These are phyloP conservation scores for Pseudopodoces humilis DNA, from an alignment of 2,113 vertebrate species.

Conservation along the genomic window DNA sequence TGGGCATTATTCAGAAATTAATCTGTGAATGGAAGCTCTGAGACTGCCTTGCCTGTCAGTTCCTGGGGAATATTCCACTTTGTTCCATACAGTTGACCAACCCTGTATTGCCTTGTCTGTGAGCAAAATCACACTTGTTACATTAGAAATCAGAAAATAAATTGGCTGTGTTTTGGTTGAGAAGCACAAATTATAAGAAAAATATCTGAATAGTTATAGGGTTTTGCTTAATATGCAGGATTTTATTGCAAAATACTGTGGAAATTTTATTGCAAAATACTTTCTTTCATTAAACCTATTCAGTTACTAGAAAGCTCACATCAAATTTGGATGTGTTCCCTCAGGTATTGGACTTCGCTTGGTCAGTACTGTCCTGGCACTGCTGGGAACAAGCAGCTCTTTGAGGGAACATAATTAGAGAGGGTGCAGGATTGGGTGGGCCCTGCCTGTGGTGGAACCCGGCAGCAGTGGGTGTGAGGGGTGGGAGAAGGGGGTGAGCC, in stretches of 20 bases:
- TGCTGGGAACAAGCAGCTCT: neutral
- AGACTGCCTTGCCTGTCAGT: neutral
- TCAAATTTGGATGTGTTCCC: neutral
- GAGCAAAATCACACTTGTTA: neutral
- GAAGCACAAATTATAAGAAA: neutral
- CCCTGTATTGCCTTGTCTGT: neutral
- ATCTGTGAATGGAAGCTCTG: neutral
- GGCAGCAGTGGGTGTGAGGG: rapidly evolving
- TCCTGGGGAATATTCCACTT: neutral
- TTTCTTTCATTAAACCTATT: neutral
- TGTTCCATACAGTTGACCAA: neutral
- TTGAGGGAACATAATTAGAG: neutral
- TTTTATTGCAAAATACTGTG: neutral
- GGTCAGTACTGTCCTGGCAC: neutral
- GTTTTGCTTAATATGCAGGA: neutral
- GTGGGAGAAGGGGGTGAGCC: neutral
- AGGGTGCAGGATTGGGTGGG: neutral
- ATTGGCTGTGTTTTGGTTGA: neutral
- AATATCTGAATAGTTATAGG: neutral
- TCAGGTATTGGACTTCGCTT: neutral
- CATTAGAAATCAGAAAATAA: neutral
- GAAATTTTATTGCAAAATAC: neutral
- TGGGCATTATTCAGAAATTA: neutral
- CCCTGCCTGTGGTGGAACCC: neutral
- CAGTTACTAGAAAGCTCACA: neutral